phyloP scores from a whole-genome alignment of 92 coral and sea anemone genomes.

The Umimayanthus chanpuru region DNA sequence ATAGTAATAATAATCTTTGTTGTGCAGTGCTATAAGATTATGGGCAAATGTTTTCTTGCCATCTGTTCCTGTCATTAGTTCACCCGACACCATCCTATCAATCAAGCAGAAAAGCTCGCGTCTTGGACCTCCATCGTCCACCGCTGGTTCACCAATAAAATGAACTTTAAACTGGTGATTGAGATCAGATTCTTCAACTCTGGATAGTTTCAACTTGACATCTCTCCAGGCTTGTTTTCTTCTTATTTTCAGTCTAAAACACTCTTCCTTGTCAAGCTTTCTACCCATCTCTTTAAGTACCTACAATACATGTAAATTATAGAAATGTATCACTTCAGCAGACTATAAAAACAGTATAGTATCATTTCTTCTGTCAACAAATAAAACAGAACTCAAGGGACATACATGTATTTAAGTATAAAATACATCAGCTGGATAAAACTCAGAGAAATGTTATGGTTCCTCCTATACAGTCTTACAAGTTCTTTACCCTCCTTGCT shows the following conservation, averaged over 20 bases:
- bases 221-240: constrained; percentile 3
- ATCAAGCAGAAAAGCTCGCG: too few relatives aligned
- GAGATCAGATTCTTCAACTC: constrained; percentile 11
- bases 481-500: too few relatives aligned
- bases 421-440: background rate
- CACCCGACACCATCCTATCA: constrained; percentile 14
- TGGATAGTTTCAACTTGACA: background rate
- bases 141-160: background rate
- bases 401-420: background rate
- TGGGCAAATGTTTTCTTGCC: background rate
- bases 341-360: background rate
- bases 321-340: background rate
- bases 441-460: background rate
- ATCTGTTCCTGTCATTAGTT: background rate
- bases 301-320: constrained; percentile 2
- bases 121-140: too few relatives aligned
- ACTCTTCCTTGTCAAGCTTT: constrained; percentile 21
- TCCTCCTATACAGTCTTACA: background rate
- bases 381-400: background rate
- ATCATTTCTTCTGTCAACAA: background rate
- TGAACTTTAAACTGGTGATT: constrained; percentile 11
- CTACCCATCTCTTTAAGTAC: constrained; percentile 24
- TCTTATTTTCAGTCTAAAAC: constrained; percentile 11
- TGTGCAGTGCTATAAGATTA: constrained; percentile 24
- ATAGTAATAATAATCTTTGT: constrained; percentile 20